phyloP scores from a whole-genome alignment of 2,113 vertebrate species.

The Lepus timidus region DNA sequence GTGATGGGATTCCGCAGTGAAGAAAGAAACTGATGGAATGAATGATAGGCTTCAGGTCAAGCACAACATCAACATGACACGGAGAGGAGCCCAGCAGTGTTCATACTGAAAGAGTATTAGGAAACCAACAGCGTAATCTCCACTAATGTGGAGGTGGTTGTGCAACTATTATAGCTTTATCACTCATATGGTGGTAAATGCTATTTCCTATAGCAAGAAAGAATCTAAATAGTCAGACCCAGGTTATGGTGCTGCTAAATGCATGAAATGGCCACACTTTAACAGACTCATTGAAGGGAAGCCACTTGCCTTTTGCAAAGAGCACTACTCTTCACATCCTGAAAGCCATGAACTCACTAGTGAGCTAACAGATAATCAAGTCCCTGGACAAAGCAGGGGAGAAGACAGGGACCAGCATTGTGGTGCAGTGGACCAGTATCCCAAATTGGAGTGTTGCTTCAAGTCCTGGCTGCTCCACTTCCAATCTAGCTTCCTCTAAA shows the following conservation, averaged over 20 bases:
- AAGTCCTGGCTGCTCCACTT: no score
- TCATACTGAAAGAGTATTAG: background rate
- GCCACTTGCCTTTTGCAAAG: background rate
- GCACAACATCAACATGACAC: background rate
- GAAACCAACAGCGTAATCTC: background rate
- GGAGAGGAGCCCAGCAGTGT: background rate
- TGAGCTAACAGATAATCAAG: background rate
- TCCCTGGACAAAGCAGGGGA: background rate
- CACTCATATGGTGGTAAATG: background rate
- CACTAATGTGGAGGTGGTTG: background rate
- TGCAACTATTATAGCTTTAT: background rate
- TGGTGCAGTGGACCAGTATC: no score
- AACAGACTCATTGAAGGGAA: background rate
- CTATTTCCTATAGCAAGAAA: background rate
- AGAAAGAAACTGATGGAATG: background rate
- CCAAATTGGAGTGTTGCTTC: no score
- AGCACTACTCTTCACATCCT: background rate
- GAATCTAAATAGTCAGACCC: background rate
- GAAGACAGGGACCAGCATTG: background rate
- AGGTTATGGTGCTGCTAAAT: background rate
- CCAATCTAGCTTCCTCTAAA: no score
- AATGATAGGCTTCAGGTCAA: background rate
- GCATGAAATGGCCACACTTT: background rate
- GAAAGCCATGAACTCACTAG: background rate
- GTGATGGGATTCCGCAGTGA: slow-evolving; percentile 20